Evolutionary conservation across 2,888 invertebrate species (phyloP).

Genomic region (Poecilus cupreus): DNA sequence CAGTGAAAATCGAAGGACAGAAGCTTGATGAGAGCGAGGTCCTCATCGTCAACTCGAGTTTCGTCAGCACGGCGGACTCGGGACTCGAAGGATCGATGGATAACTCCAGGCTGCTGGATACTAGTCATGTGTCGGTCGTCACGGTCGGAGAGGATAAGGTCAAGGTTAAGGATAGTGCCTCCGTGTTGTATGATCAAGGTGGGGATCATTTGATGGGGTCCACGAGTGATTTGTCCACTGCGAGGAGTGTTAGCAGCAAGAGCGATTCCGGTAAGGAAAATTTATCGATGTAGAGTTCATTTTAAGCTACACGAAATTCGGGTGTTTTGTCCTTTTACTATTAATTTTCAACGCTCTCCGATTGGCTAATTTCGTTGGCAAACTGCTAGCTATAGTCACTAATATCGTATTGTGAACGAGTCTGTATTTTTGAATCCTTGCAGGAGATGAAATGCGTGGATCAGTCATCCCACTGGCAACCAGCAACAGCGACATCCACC

Average conservation of each 20-base stretch:
- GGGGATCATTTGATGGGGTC: conserved; percentile 68
- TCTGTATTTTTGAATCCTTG: no score
- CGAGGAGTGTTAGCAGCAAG: conserved; percentile 66
- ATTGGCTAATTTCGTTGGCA: no score
- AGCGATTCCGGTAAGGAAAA: conserved; percentile 68
- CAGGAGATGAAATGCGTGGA: conserved; percentile 52
- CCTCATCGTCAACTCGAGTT: conserved; percentile 83
- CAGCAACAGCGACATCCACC: conserved; percentile 69
- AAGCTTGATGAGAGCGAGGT: conserved; percentile 92
- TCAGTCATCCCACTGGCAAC: conserved; percentile 61
- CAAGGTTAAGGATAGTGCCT: conserved; percentile 82
- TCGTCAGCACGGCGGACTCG: conserved; percentile 79
- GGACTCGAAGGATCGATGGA: conserved; percentile 76
- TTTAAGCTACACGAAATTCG: no score
- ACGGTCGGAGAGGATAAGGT: conserved; percentile 88
- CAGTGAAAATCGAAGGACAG: conserved; percentile 74
- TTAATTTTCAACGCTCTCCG: no score
- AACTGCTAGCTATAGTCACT: no score
- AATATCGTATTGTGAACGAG: no score
- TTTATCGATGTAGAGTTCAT: no score
- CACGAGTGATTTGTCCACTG: conserved; percentile 70
- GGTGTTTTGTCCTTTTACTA: no score
- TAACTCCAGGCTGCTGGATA: conserved; percentile 77
- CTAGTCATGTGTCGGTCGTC: conserved; percentile 93
- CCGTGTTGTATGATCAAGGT: conserved; percentile 67